Conservation (phyloP, 2,888 invertebrate species). For the Parnassius glacialis region DNA sequence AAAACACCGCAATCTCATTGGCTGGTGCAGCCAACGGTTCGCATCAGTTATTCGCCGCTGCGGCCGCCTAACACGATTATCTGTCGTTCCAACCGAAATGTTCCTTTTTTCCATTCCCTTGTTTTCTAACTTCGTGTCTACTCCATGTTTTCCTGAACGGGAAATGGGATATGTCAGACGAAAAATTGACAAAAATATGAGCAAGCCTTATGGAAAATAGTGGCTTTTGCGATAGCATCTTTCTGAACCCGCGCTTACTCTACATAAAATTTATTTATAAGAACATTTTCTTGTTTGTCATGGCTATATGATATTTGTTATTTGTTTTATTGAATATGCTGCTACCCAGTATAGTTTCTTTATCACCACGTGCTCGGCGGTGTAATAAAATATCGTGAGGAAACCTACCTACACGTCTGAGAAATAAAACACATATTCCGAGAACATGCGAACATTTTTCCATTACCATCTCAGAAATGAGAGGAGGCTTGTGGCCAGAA, state of each 20-base stretch:
- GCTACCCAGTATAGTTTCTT: too few relatives aligned
- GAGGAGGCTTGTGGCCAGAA: too few relatives aligned
- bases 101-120: conserved; percentile 76
- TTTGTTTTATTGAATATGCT: neutral
- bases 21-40: conserved; percentile 65
- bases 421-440: too few relatives aligned
- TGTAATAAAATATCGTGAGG: too few relatives aligned
- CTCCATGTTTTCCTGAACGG: conserved; percentile 78
- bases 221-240: conserved; percentile 74
- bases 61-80: conserved; percentile 79
- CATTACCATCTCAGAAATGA: too few relatives aligned
- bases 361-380: too few relatives aligned
- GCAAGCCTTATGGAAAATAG: conserved; percentile 71
- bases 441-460: too few relatives aligned
- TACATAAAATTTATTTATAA: conserved; percentile 26
- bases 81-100: conserved; percentile 75
- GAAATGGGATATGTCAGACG: conserved; percentile 79
- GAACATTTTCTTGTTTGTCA: conserved; percentile 15
- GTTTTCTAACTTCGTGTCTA: conserved; percentile 77
- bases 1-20: conserved; percentile 79
- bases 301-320: conserved; percentile 4
- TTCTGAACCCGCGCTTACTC: conserved; percentile 19
- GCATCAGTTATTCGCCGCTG: conserved; percentile 75
- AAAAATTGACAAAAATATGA: conserved; percentile 80
- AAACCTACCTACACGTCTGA: too few relatives aligned